Evolutionary conservation across 2,797 vertebrate genomes (phyloP).

Genomic region (Tapera naevia): DNA sequence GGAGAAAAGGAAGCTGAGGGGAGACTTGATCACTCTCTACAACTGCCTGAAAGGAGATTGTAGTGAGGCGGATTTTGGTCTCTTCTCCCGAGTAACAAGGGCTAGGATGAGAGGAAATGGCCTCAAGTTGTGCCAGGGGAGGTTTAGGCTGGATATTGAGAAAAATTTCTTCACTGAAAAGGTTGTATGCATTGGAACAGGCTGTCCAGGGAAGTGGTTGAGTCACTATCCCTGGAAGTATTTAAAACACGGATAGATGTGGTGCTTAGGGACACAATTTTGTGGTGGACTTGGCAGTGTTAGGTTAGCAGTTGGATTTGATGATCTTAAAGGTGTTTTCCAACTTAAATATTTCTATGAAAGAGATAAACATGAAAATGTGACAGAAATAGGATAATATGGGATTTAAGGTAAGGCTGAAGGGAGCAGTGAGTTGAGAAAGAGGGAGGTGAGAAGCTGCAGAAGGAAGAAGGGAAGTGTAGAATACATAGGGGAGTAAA

Average conservation of each 20-base stretch:
- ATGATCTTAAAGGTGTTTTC: too few species aligned
- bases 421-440: not conserved
- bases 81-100: not conserved
- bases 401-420: not conserved
- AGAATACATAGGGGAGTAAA: not conserved
- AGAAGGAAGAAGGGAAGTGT: not conserved
- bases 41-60: not conserved
- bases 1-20: not conserved
- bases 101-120: not conserved
- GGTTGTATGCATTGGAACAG: too few species aligned
- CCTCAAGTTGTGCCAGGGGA: not conserved
- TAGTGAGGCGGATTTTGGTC: rapidly evolving
- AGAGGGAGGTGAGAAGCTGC: not conserved
- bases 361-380: not conserved
- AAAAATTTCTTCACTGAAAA: not conserved
- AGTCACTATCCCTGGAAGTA: too few species aligned
- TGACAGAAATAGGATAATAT: not conserved
- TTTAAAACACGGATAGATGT: too few species aligned
- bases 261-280: too few species aligned
- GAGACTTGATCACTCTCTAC: not conserved
- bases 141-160: not conserved
- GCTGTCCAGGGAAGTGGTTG: too few species aligned
- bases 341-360: not conserved
- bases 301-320: too few species aligned
- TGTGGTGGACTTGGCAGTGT: too few species aligned